phyloP scores from a whole-genome alignment of 2,888 invertebrate species.

The Apamea anceps region DNA sequence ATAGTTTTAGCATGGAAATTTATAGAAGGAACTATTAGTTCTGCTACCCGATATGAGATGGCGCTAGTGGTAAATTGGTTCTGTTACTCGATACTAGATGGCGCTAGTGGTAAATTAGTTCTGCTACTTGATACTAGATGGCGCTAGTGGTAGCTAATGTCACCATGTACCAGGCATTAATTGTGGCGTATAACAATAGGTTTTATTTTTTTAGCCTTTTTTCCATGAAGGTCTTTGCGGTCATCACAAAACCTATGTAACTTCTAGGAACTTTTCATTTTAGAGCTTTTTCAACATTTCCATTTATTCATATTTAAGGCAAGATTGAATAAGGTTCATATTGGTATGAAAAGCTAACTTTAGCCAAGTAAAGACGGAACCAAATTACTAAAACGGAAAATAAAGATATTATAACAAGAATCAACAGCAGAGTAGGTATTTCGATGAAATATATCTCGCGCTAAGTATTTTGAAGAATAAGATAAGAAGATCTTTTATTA shows the following conservation, averaged over 20 bases:
- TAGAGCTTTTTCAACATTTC: too few species aligned
- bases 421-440: background rate
- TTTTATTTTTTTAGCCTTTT: background rate
- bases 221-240: background rate
- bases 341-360: background rate
- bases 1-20: too few species aligned
- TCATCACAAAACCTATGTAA: background rate
- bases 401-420: background rate
- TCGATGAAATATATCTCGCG: background rate
- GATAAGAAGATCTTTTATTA: background rate
- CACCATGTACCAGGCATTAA: too few species aligned
- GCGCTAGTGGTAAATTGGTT: too few species aligned
- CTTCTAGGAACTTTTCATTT: background rate
- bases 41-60: too few species aligned
- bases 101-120: too few species aligned
- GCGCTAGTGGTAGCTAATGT: too few species aligned
- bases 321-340: background rate
- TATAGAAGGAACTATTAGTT: too few species aligned
- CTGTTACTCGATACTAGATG: too few species aligned
- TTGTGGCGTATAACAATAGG: too few species aligned
- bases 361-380: background rate
- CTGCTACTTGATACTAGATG: too few species aligned
- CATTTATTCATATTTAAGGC: background rate
- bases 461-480: background rate
- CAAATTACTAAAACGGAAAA: background rate